Base-by-base conservation (phyloP, 2,888 invertebrate genomes). In the Ectemnius lituratus region DNA sequence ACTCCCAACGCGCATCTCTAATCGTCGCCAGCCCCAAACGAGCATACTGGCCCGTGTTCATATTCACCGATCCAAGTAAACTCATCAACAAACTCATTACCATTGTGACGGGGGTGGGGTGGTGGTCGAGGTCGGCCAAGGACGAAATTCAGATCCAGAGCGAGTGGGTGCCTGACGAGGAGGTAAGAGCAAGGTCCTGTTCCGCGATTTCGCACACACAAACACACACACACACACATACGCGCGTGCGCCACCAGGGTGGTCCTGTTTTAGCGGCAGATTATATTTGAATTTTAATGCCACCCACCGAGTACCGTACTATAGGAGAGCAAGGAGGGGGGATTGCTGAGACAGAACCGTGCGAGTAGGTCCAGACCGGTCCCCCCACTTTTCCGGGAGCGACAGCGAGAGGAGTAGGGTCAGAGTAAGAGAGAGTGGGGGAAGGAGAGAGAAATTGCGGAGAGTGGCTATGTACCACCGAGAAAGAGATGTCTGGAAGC, bases 221-320 rank as follows among this genome's bases (percentile, higher is more conserved):
- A 23, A 23, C 23, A 23, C 23, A 23, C 23, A 23, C 20, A 20
- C 23, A 23, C 2, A 23, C 23, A 23, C 23, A 23, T 3, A 23
- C 2, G 3, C 23, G 3, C 61, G 57, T 4, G 65, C 37, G 16
- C 64, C 66, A 6, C 58, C 46, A 27, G 20, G 45, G 69, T 11
- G 64, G 68, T n/a, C 57, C 69, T 69, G 61, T 71, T 67, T 73
- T 73, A 78, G 70, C 70, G 76, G 75, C n/a, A 80, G 84, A 85
- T 85, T 84, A 83, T 83, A 88, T 88, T 86, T 86, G 85, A 87
- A 88, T 88, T 86, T 86, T 86, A 87, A 88, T 85, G 83, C 66
- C 74, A 71, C 47, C 65, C 72, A 47, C 67, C 8, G 37, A 3
- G 3, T 23, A 23, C 23, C 23, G 23, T 23, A 3, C 23, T 23